These are phyloP conservation scores for Zaprionus kolodkinae DNA, from an alignment of 1,140 invertebrate species.

Conservation along the genomic window DNA sequence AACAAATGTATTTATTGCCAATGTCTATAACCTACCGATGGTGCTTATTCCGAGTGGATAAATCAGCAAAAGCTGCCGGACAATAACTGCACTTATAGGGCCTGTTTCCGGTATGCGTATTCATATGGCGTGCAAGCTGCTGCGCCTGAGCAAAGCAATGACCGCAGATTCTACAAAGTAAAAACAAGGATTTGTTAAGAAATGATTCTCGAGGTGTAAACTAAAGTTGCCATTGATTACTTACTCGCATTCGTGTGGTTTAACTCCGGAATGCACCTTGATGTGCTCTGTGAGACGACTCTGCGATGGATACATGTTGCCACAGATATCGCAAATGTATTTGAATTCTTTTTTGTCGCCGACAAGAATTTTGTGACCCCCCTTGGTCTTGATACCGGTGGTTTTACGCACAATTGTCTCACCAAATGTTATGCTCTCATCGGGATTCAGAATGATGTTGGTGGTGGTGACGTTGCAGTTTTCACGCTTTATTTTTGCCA, in stretches of 20 bases:
- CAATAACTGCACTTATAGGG: constrained; percentile 90
- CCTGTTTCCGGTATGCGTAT: constrained; percentile 79
- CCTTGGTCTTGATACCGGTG: constrained; percentile 64
- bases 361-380: constrained; percentile 66
- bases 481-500: constrained; percentile 36
- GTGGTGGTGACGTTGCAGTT: constrained; percentile 24
- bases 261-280: constrained; percentile 79
- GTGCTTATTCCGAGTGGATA: constrained; percentile 86
- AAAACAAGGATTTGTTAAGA: neutral
- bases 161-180: constrained; percentile 68
- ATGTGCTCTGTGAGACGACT: constrained; percentile 81
- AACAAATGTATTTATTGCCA: neutral
- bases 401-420: constrained; percentile 52
- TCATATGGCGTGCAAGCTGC: constrained; percentile 80
- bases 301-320: constrained; percentile 81
- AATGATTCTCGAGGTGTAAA: neutral
- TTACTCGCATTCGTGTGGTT: constrained; percentile 83
- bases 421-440: constrained; percentile 55
- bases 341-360: constrained; percentile 75
- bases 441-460: constrained; percentile 49
- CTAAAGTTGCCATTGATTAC: constrained; percentile 18
- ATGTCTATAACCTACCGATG: constrained; percentile 81
- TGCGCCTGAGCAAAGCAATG: constrained; percentile 78
- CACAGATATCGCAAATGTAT: constrained; percentile 82
- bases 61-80: constrained; percentile 88